A percentile compares a stretch with the other conserved stretches of the same genome.
These are phyloP conservation scores for Notarius quadriscutis DNA, from an alignment of 2,113 vertebrate genomes.

Conservation along the genomic window DNA sequence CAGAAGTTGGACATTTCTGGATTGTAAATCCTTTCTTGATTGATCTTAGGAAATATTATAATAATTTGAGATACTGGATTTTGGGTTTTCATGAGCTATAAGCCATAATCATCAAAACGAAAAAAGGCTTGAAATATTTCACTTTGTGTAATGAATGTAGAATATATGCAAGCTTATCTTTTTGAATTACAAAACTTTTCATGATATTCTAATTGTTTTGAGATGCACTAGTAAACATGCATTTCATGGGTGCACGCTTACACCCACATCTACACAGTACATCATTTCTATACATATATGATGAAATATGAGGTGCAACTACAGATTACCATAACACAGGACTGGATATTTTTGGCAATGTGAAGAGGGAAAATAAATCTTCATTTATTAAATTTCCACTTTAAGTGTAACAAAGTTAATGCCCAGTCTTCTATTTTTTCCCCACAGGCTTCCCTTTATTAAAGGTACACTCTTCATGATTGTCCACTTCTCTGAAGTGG, in stretches of 20 bases:
- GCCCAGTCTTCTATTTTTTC: neutral
- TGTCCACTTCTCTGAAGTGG: neutral
- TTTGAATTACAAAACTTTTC: too few species aligned
- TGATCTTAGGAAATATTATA: too few species aligned
- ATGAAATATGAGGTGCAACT: neutral
- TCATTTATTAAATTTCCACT: neutral
- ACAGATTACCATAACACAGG: neutral
- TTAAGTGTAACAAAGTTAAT: neutral
- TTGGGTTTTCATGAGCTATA: too few species aligned
- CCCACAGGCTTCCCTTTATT: neutral
- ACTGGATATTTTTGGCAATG: neutral
- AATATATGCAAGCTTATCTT: too few species aligned
- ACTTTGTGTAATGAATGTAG: too few species aligned
- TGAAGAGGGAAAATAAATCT: neutral
- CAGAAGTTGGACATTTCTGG: too few species aligned
- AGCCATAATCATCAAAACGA: too few species aligned
- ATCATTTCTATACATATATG: neutral
- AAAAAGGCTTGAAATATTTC: too few species aligned
- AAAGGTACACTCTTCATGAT: neutral
- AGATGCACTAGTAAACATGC: neutral
- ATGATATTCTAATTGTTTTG: too few species aligned
- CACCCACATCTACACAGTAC: neutral
- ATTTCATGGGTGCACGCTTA: neutral
- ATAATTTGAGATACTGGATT: too few species aligned
- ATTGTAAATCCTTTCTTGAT: too few species aligned